Conservation (phyloP, 2,113 vertebrate genomes). For the Microtus pennsylvanicus region DNA sequence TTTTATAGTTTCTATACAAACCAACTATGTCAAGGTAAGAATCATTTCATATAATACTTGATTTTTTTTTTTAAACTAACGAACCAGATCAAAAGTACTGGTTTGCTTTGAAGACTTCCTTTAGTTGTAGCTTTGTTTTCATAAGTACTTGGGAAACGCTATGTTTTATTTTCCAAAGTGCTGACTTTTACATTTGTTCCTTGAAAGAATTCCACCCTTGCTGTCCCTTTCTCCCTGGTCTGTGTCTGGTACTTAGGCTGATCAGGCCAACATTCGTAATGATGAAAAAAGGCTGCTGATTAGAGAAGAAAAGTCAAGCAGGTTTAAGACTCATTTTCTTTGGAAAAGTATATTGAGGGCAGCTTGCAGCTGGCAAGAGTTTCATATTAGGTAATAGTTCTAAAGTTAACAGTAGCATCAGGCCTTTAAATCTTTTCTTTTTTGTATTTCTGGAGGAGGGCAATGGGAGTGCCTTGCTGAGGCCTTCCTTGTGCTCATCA, state of each 20-base stretch:
- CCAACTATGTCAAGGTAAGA: constrained; percentile 74
- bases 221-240: background rate
- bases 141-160: constrained; percentile 36
- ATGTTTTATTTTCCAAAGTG: constrained; percentile 63
- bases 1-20: constrained; percentile 78
- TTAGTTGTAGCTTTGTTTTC: constrained; percentile 88
- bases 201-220: constrained; percentile 61
- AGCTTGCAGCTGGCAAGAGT: constrained; percentile 88
- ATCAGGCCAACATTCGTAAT: constrained; percentile 66
- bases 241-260: constrained; percentile 69
- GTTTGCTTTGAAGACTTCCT: constrained; percentile 74
- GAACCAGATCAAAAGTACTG: background rate
- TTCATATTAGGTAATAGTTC: constrained; percentile 85
- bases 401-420: constrained; percentile 88
- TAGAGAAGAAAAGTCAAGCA: constrained; percentile 83
- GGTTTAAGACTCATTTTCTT: constrained; percentile 83
- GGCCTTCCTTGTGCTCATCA: constrained; percentile 95
- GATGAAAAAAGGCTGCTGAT: constrained; percentile 78
- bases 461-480: constrained; percentile 90
- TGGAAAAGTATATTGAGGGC: constrained; percentile 84
- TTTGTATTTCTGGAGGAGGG: constrained; percentile 89
- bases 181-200: constrained; percentile 59
- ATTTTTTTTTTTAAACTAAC: constrained; percentile 54
- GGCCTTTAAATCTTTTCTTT: constrained; percentile 83
- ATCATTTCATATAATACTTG: constrained; percentile 75